Base-by-base conservation (phyloP, 2,113 vertebrate species). In the Turdus rufiventris region DNA sequence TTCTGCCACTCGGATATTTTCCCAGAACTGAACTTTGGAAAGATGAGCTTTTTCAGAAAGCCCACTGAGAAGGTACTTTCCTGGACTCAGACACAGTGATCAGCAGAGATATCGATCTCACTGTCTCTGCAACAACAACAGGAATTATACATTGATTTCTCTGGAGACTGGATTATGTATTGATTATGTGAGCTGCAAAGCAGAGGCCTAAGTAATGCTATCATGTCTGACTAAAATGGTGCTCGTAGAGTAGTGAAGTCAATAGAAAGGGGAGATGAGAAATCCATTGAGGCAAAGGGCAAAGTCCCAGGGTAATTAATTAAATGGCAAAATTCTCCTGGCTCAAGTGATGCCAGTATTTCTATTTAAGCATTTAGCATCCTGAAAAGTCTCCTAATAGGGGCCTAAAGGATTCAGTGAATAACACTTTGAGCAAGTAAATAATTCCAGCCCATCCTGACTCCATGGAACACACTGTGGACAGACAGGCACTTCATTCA, bases 101-200 rank as follows among this genome's bases (percentile, higher is more conserved):
- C 85, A 88, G 88, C 66, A 90, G 72, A 86, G 75, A 68, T 90
- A 96, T 93, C 31, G 96, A 97, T 88, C 1, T 38, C 1, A 31
- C 79, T 78, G 68, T 75, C 90, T 93, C 92, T 84, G 92, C 48
- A 95, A 90, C 75, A 94, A 92, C 87, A 96, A 85, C 81, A 94
- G 87, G 93, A 96, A 91, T 95, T 95, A 90, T 67, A 31, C 75
- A 96, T 94, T 95, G 94, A 97, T 96, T 96, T 88, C 90, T 88
- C 88, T 65, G 76, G 95, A 86, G 95, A 93, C 95, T 81, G 82
- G 93, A 96, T 94, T 95, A 88, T 53, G 53, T 85, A 96, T 91
- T 1, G 91, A 96, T 94, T 93, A 90, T 48, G 72, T 6, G 10
- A 67, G 82, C 72, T 93, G 92, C 82, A 94, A 93, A 85, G 90